Conservation (phyloP, 2,113 vertebrate species). For the Brachypteracias leptosomus region DNA sequence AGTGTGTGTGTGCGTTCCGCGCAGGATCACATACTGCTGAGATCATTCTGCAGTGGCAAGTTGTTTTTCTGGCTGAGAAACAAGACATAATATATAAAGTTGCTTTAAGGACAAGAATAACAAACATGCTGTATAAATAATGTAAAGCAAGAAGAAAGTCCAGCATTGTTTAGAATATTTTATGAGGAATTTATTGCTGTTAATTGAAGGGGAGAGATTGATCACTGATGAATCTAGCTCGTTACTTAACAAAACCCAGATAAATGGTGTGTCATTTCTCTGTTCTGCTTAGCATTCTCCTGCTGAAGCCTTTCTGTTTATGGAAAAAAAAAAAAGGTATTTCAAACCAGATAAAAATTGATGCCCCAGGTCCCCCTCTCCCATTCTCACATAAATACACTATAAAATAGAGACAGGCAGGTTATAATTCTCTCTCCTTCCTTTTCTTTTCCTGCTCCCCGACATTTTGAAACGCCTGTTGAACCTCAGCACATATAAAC, state of each 20-base stretch:
- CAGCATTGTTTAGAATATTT: conserved; percentile 57
- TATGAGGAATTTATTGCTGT: conserved; percentile 65
- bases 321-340: background rate
- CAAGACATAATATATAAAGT: conserved; percentile 49
- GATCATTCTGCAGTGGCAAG: background rate
- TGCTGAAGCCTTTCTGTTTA: conserved; percentile 4
- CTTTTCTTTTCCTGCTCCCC: background rate
- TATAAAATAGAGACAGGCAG: background rate
- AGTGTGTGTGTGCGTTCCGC: conserved; percentile 56
- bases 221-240: conserved; percentile 41
- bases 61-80: conserved; percentile 49
- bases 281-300: conserved; percentile 37
- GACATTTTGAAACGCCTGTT: background rate
- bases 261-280: conserved; percentile 42
- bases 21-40: background rate
- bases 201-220: conserved; percentile 63
- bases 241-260: conserved; percentile 63
- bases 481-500: background rate
- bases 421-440: background rate
- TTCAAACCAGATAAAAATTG: background rate
- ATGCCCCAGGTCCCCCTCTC: background rate
- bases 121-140: conserved; percentile 52
- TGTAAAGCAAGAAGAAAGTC: conserved; percentile 45
- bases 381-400: background rate
- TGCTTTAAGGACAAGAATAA: conserved; percentile 62